Evolutionary conservation across 2,797 vertebrate genomes (phyloP), one percentile per base, ranked within the genome.

Genomic region (Pipistrellus pipistrellus): DNA sequence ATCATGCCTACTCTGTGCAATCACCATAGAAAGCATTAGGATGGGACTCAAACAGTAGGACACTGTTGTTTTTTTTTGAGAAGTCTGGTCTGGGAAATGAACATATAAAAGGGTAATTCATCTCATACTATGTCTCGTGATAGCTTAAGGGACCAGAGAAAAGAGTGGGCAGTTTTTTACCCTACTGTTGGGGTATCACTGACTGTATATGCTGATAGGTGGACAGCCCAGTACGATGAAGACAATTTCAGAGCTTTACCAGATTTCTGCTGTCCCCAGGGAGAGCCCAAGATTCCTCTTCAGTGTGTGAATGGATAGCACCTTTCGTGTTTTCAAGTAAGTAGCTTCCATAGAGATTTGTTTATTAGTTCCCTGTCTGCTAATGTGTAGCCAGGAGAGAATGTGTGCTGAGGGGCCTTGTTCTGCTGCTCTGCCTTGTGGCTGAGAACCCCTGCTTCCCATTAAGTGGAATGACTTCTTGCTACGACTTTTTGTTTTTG

Each of bases 281-380:
- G 30, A 84, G 8, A 46, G 59, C 21, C 59, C 25, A 2, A 68
- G 18, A 48, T 88, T 78, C 64, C 27, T 88, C 21, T 68, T 86
- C 13, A 62, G 14, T 78, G 23, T n/a, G 35, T 69, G 14, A 81
- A 57, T 46, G 66, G 21, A 25, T 41, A 85, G 44, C 59, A n/a
- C 20, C 64, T 88, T 91, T 53, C 46, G 25, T 90, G 27, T 95
- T 55, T 80, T 77, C 48, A 44, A 66, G 62, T 38, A 64, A 94
- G 46, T 64, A 72, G 38, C 21, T 71, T 76, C 25, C 48, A 23
- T 32, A 53, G 55, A 66, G 30, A 62, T 48, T 77, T 77, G 59
- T 94, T 46, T 62, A 38, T 48, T 62, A 38, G 53, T 85, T 68
- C 15, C 48, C 48, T 17, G 11, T 30, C 46, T 88, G 66, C 80